Evolutionary conservation across 2,113 vertebrate genomes (phyloP).

Genomic region (Andinoacara biseriatus): DNA sequence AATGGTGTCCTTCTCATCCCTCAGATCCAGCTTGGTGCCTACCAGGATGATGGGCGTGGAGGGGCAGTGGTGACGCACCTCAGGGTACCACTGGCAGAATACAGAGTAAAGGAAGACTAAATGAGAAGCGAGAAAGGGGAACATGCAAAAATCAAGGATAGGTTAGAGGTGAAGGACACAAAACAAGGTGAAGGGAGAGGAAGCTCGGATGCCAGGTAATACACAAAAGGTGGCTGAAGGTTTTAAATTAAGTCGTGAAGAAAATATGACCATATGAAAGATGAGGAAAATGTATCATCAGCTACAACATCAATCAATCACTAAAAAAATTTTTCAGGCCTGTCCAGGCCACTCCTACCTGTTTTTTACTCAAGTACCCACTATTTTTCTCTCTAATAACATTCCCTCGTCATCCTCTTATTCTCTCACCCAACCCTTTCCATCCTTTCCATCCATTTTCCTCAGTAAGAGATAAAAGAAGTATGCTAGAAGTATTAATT

Average conservation of each 20-base stretch:
- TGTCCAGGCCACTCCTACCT: fast-evolving
- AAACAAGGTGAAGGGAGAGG: fast-evolving
- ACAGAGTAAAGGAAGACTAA: conserved; percentile 3
- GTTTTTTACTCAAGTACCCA: fast-evolving
- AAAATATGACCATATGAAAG: not conserved
- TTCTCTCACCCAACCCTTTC: not conserved
- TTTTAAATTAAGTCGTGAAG: fast-evolving
- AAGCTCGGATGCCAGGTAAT: fast-evolving
- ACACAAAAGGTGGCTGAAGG: not conserved
- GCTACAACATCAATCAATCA: fast-evolving
- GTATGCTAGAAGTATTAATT: too few relatives aligned
- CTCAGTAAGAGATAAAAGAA: not conserved
- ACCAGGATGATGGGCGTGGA: conserved; percentile 97
- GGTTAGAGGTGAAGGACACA: not conserved
- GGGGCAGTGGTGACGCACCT: conserved; percentile 96
- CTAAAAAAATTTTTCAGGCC: not conserved
- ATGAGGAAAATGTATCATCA: not conserved
- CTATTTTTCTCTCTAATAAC: not conserved
- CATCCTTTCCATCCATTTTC: not conserved
- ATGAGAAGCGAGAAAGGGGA: not conserved
- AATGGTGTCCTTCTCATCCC: conserved; percentile 97
- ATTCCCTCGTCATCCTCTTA: fast-evolving
- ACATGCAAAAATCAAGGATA: not conserved
- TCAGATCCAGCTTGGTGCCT: conserved; percentile 94
- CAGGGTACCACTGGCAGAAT: conserved; percentile 90